phyloP scores from a whole-genome alignment of 2,113 vertebrate genomes.

The Psettodes erumei region DNA sequence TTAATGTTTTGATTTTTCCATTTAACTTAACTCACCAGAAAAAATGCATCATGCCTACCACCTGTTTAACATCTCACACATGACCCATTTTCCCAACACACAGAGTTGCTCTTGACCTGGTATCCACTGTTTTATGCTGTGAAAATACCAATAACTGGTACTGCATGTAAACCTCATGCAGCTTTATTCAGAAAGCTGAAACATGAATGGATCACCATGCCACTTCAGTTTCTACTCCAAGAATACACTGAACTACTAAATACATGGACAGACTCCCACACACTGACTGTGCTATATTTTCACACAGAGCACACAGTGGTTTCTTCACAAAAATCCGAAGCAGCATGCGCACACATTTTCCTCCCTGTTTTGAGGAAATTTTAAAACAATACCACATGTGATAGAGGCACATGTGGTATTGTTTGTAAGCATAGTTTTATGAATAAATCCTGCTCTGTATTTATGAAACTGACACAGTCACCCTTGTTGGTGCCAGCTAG shows the following conservation, averaged over 20 bases:
- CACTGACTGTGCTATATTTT: slow-evolving; percentile 5
- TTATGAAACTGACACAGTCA: slow-evolving; percentile 2
- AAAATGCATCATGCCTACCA: background rate
- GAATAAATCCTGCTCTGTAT: slow-evolving; percentile 19
- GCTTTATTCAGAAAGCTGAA: slow-evolving; percentile 14
- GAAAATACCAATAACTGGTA: background rate
- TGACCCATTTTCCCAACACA: slow-evolving; percentile 20
- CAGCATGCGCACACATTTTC: background rate
- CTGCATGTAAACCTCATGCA: slow-evolving; percentile 7
- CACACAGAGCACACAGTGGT: background rate
- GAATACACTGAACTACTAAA: slow-evolving; percentile 31
- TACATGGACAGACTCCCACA: slow-evolving; percentile 23
- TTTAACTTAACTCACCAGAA: background rate
- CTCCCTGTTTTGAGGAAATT: background rate
- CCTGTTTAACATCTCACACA: background rate
- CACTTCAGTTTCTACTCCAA: slow-evolving; percentile 20
- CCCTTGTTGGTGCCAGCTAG: background rate
- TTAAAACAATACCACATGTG: background rate
- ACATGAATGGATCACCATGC: slow-evolving; percentile 32
- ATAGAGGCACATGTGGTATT: background rate
- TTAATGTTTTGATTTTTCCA: slow-evolving; percentile 1
- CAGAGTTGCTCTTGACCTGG: slow-evolving; percentile 9
- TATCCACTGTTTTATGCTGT: background rate
- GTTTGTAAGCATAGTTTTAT: background rate
- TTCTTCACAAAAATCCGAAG: slow-evolving; percentile 4